These are phyloP conservation scores for Aphelocoma californica DNA, from an alignment of 2,797 vertebrate species.

Conservation along the genomic window DNA sequence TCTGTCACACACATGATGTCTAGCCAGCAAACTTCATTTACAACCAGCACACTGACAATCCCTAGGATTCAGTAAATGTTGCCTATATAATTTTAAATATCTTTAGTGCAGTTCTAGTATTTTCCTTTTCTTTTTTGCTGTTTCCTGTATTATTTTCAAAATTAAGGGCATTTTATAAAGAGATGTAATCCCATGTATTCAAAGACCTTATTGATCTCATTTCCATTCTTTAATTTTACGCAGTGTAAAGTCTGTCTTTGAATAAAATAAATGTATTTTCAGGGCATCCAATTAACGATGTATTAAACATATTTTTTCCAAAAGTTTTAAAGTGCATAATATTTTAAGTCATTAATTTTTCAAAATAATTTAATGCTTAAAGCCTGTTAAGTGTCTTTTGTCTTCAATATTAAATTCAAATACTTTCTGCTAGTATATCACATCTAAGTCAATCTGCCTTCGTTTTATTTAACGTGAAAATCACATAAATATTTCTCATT, in stretches of 20 bases:
- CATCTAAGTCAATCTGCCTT: not conserved
- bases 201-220: not conserved
- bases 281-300: not conserved
- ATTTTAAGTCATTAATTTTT: conserved; percentile 13
- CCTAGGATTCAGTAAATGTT: not conserved
- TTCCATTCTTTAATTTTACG: conserved; percentile 21
- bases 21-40: not conserved
- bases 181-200: not conserved
- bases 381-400: not conserved
- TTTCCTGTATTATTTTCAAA: not conserved
- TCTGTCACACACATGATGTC: not conserved
- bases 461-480: conserved; percentile 28
- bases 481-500: not conserved
- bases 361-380: conserved; percentile 1
- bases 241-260: not conserved
- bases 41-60: not conserved
- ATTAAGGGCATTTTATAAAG: not conserved
- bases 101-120: not conserved
- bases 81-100: not conserved
- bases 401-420: conserved; percentile 8
- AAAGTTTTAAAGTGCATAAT: not conserved
- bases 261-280: not conserved
- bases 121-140: not conserved
- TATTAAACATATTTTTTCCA: not conserved
- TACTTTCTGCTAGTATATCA: not conserved